Conservation (phyloP, 1,140 invertebrate genomes). For the Myzus persicae region DNA sequence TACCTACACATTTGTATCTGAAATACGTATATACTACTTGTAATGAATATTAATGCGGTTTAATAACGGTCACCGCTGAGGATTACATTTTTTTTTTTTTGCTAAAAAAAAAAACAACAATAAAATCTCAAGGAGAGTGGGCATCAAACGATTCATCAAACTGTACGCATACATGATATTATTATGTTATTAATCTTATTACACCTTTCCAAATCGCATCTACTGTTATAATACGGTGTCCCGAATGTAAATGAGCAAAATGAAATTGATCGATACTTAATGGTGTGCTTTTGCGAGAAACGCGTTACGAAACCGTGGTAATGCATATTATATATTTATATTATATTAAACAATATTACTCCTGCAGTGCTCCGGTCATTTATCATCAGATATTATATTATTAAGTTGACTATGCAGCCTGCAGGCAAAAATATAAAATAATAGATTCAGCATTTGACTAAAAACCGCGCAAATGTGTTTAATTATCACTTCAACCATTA, state of each 20-base stretch:
- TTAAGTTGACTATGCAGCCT: too few relatives aligned
- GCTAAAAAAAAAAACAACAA: not conserved
- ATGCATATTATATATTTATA: not conserved
- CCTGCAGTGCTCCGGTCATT: not conserved
- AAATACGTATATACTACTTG: not conserved
- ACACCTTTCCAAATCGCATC: not conserved
- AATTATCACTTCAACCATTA: too few relatives aligned
- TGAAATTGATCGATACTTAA: not conserved
- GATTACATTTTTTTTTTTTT: not conserved
- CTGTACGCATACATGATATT: not conserved
- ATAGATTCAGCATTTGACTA: not conserved
- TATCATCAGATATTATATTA: not conserved
- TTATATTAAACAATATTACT: not conserved
- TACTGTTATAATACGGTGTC: not conserved
- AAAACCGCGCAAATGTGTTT: not conserved
- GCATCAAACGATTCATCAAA: not conserved
- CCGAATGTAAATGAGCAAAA: not conserved
- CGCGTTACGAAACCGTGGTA: not conserved
- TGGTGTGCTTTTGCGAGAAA: not conserved
- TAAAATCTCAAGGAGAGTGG: not conserved
- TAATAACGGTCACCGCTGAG: not conserved
- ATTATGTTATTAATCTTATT: slow-evolving; percentile 6
- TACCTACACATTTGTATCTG: not conserved
- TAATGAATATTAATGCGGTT: not conserved
- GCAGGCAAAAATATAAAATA: not conserved